phyloP scores from a whole-genome alignment of 2,113 vertebrate genomes.

The Ceratotherium simum region DNA sequence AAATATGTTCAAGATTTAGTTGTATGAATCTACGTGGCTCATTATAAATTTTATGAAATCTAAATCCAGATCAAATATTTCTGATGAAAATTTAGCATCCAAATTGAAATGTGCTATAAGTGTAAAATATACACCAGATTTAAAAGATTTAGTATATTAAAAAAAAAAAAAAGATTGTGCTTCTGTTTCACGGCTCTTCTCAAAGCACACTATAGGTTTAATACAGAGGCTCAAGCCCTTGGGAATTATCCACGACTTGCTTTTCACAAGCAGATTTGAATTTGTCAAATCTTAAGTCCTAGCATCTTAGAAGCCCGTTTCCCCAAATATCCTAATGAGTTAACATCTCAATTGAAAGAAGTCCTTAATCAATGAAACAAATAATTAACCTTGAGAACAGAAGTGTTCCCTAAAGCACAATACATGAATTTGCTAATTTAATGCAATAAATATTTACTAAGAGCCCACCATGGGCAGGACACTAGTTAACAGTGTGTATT shows the following conservation, averaged over 20 bases:
- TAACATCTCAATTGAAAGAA: background rate
- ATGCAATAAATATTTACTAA: constrained; percentile 28
- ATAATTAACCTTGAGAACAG: constrained; percentile 56
- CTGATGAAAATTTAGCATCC: background rate
- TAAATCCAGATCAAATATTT: background rate
- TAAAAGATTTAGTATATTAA: background rate
- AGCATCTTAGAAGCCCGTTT: background rate
- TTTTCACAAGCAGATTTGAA: background rate
- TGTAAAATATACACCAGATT: background rate
- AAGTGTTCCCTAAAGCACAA: constrained; percentile 49
- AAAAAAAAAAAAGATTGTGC: background rate
- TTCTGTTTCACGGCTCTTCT: background rate
- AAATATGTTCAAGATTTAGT: background rate
- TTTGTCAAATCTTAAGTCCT: background rate
- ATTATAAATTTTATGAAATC: background rate
- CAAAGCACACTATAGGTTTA: background rate
- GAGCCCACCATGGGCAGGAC: background rate
- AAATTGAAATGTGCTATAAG: background rate
- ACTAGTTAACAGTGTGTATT: background rate
- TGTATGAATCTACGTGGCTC: background rate
- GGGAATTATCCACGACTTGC: too few species aligned
- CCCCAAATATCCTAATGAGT: background rate
- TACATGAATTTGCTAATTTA: background rate
- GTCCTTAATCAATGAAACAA: constrained; percentile 60
- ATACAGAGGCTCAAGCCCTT: background rate